Evolutionary conservation across 2,113 vertebrate genomes (phyloP).

Genomic region (Egretta garzetta): DNA sequence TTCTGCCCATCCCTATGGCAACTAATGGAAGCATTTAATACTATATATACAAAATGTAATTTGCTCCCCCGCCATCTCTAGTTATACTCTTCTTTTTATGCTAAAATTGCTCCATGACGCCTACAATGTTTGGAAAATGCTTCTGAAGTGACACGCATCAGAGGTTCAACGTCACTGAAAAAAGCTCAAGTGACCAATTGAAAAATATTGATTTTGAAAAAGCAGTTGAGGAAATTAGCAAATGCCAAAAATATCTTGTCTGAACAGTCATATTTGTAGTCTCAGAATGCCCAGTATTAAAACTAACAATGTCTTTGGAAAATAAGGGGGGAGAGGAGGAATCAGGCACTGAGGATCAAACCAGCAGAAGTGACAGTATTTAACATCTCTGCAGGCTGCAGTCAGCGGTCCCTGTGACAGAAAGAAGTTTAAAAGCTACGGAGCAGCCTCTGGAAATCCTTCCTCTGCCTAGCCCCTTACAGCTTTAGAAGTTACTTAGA

Average conservation of each 20-base stretch:
- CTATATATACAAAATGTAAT: constrained; percentile 68
- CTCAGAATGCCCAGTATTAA: not conserved
- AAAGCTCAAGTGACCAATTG: constrained; percentile 56
- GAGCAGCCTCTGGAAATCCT: not conserved
- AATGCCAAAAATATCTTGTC: not conserved
- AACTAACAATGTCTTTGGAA: not conserved
- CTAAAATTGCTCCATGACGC: constrained; percentile 68
- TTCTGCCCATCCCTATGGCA: constrained; percentile 82
- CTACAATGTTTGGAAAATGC: constrained; percentile 67
- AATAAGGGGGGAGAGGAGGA: not conserved
- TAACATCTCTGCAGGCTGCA: not conserved
- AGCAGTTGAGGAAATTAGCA: not conserved
- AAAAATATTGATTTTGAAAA: not conserved
- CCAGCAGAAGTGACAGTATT: not conserved
- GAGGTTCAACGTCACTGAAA: constrained; percentile 47
- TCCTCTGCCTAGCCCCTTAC: not conserved
- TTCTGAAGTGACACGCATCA: constrained; percentile 62
- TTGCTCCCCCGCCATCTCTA: constrained; percentile 55
- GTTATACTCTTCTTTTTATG: constrained; percentile 70
- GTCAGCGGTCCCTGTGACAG: not conserved
- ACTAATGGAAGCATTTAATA: constrained; percentile 78
- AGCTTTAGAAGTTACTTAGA: not conserved
- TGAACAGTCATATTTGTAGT: not conserved
- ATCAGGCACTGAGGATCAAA: not conserved
- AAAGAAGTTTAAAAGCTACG: not conserved